A percentile compares a stretch with the other conserved stretches of the same genome.
These are phyloP conservation scores for Plutomurus gul DNA, from an alignment of 1,140 invertebrate genomes.

Conservation along the genomic window DNA sequence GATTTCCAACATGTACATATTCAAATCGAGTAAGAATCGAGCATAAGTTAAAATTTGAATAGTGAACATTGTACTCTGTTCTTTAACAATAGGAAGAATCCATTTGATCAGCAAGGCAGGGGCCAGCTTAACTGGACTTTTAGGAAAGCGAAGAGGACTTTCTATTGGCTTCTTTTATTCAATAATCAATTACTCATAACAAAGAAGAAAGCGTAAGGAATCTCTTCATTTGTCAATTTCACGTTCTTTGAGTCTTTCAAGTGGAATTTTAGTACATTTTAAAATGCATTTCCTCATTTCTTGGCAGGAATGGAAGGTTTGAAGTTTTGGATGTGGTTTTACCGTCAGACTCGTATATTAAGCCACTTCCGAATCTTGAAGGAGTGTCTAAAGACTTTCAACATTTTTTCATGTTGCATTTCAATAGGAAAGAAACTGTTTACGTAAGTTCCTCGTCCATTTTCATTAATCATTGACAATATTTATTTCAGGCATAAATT, in stretches of 20 bases:
- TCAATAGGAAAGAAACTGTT: constrained; percentile 49
- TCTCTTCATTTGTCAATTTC: neutral
- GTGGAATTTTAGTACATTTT: neutral
- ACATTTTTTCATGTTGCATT: constrained; percentile 53
- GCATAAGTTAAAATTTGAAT: no score
- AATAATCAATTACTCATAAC: constrained; percentile 49
- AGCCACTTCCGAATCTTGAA: constrained; percentile 49
- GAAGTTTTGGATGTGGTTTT: constrained; percentile 46
- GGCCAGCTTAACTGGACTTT: constrained; percentile 52
- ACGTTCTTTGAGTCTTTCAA: neutral
- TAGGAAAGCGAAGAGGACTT: constrained; percentile 45
- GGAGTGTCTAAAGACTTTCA: constrained; percentile 52
- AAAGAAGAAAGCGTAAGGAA: constrained; percentile 49
- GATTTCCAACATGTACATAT: no score
- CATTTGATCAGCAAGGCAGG: constrained; percentile 42
- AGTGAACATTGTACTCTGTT: no score
- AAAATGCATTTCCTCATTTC: no score
- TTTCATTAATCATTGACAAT: neutral
- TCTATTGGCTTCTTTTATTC: constrained; percentile 52
- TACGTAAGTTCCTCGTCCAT: constrained; percentile 42
- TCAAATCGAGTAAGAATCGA: no score
- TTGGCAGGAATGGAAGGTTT: constrained; percentile 46
- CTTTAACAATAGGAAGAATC: no score
- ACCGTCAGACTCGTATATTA: constrained; percentile 43
- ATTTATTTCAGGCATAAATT: neutral